phyloP scores from a whole-genome alignment of 2,797 vertebrate genomes.

The Cetoscarus ocellatus region DNA sequence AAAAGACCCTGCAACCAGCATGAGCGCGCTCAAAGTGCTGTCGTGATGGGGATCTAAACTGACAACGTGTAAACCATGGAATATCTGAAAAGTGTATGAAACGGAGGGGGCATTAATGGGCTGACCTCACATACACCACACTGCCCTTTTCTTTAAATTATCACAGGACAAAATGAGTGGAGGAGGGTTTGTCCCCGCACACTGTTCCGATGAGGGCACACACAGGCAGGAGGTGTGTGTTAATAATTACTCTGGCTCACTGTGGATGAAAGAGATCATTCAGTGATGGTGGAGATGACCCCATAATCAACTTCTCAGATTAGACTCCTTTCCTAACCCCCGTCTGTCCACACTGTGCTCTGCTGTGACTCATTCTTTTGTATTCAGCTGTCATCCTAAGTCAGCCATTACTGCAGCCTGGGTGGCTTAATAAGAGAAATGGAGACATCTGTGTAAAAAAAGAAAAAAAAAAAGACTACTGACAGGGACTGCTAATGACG shows the following conservation, averaged over 20 bases:
- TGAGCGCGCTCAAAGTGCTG: background rate
- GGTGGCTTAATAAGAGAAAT: conserved; percentile 64
- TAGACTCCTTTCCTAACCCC: conserved; percentile 47
- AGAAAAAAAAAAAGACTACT: conserved; percentile 32
- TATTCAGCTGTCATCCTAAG: conserved; percentile 40
- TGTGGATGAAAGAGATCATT: conserved; percentile 53
- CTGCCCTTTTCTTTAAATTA: conserved; percentile 43
- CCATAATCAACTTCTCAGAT: conserved; percentile 58
- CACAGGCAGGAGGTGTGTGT: conserved; percentile 40
- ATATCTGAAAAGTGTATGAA: conserved; percentile 37
- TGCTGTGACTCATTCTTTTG: conserved; percentile 40
- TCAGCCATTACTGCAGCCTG: conserved; percentile 58
- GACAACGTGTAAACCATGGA: conserved; percentile 15
- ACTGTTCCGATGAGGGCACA: conserved; percentile 34
- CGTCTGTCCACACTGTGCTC: conserved; percentile 30
- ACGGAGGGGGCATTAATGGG: conserved; percentile 69
- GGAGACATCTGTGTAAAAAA: conserved; percentile 63
- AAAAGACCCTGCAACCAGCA: conserved; percentile 17
- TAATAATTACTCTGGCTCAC: conserved; percentile 61
- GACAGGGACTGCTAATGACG: conserved; percentile 42
- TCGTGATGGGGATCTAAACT: conserved; percentile 18
- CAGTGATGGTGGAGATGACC: conserved; percentile 33
- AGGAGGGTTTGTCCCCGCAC: conserved; percentile 43
- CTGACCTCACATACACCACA: conserved; percentile 51
- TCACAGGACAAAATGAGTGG: conserved; percentile 34